Conservation (phyloP, 2,888 invertebrate species). For the Cephus sareptanus region DNA sequence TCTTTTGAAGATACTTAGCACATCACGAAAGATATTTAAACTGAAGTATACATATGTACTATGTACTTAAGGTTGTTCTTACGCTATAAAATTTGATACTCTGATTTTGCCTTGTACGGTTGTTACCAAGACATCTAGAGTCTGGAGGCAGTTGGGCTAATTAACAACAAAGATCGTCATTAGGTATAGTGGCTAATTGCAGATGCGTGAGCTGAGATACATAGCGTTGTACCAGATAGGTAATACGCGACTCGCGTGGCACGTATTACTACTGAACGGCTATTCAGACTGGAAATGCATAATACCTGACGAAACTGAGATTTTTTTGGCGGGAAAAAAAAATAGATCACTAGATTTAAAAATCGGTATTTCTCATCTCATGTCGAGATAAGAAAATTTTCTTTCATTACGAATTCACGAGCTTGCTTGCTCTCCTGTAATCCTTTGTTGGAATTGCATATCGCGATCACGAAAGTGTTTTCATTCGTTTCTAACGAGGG, state of each 20-base stretch:
- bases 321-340: constrained; percentile 39
- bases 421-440: not conserved
- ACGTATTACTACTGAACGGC: not conserved
- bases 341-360: constrained; percentile 45
- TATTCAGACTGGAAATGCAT: constrained; percentile 57
- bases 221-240: constrained; percentile 50
- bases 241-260: constrained; percentile 37
- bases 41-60: not conserved
- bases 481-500: not conserved
- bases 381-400: not conserved
- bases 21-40: not conserved
- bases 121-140: not conserved
- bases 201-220: constrained; percentile 46
- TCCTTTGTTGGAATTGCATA: not conserved
- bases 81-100: not conserved
- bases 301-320: constrained; percentile 55
- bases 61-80: not conserved
- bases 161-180: constrained; percentile 31
- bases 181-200: constrained; percentile 47
- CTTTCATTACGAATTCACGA: not conserved
- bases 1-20: not conserved
- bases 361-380: not conserved
- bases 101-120: not conserved
- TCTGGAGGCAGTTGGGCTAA: constrained; percentile 27
- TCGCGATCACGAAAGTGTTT: not conserved